Evolutionary conservation across 2,113 vertebrate genomes (phyloP).

Genomic region (Connochaetes taurinus): DNA sequence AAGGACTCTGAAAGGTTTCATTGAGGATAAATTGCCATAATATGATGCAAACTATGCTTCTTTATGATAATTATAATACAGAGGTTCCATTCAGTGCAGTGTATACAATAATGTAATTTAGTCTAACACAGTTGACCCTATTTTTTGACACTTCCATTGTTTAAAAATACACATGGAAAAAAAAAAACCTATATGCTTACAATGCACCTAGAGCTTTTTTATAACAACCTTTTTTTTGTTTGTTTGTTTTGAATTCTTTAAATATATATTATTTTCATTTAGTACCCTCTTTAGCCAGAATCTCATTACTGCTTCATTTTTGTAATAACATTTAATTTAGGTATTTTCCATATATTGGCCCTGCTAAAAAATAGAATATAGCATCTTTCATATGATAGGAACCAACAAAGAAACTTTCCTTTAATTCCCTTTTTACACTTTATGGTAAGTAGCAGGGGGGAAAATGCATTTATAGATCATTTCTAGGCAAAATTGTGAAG

Average conservation of each 20-base stretch:
- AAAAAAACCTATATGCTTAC: slow-evolving; percentile 80
- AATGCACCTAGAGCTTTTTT: slow-evolving; percentile 90
- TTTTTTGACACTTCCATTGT: slow-evolving; percentile 87
- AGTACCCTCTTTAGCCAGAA: slow-evolving; percentile 89
- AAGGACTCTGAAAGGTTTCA: slow-evolving; percentile 82
- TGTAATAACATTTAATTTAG: slow-evolving; percentile 94
- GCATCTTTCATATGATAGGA: slow-evolving; percentile 86
- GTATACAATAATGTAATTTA: slow-evolving; percentile 83
- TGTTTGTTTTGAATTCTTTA: slow-evolving; percentile 83
- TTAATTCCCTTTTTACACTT: slow-evolving; percentile 86
- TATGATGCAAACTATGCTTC: slow-evolving; percentile 82
- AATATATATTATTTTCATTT: slow-evolving; percentile 89
- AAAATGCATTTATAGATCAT: slow-evolving; percentile 84
- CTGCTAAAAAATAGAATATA: slow-evolving; percentile 92
- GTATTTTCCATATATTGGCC: slow-evolving; percentile 89
- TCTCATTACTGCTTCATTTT: slow-evolving; percentile 93
- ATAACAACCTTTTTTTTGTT: slow-evolving; percentile 77
- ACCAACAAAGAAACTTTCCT: slow-evolving; percentile 83
- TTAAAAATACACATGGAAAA: slow-evolving; percentile 84
- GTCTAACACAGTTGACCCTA: slow-evolving; percentile 82
- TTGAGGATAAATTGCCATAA: slow-evolving; percentile 85
- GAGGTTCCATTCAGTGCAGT: slow-evolving; percentile 80
- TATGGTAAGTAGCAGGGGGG: slow-evolving; percentile 85
- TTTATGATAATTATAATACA: slow-evolving; percentile 81
- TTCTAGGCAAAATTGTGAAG: slow-evolving; percentile 83